Percentiles rank a stretch among this genome's conserved stretches.
These are phyloP conservation scores for Gasterosteus aculeatus DNA, from an alignment of 2,113 vertebrate genomes.

Conservation along the genomic window DNA sequence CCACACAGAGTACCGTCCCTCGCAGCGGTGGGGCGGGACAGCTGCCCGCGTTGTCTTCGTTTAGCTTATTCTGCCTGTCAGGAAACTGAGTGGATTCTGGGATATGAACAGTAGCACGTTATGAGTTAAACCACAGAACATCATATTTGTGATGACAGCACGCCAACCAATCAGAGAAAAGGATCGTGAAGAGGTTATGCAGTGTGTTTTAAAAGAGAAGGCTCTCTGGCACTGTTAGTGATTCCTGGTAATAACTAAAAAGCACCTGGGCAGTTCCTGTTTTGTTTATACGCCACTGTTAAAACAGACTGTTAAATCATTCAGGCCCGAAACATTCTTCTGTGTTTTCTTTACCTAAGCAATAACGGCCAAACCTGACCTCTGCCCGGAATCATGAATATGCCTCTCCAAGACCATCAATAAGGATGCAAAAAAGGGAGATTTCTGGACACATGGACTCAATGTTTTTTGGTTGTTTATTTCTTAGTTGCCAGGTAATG, in stretches of 20 bases:
- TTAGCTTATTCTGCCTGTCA: constrained; percentile 47
- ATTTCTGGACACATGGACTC: constrained; percentile 23
- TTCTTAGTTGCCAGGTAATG: too few relatives aligned
- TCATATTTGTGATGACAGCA: constrained; percentile 40
- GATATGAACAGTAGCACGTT: constrained; percentile 43
- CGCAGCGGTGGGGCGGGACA: constrained; percentile 15
- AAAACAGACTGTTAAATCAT: constrained; percentile 50
- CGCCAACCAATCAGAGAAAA: constrained; percentile 32
- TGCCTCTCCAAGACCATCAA: constrained; percentile 45
- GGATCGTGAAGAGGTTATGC: constrained; percentile 27
- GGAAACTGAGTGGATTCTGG: constrained; percentile 5
- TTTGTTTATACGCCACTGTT: constrained; percentile 65
- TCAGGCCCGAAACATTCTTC: constrained; percentile 66
- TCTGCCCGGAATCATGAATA: constrained; percentile 45
- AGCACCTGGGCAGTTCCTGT: constrained; percentile 70
- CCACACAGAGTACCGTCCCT: constrained; percentile 7
- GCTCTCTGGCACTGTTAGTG: constrained; percentile 58
- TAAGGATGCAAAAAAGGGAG: constrained; percentile 54
- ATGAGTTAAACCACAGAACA: constrained; percentile 41
- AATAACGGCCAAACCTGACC: constrained; percentile 67
- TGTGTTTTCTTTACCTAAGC: constrained; percentile 68
- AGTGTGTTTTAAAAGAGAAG: constrained; percentile 59
- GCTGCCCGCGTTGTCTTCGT: constrained; percentile 31
- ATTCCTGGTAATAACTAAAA: constrained; percentile 75
- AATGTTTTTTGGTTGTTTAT: too few relatives aligned